Evolutionary conservation across 2,797 vertebrate species (phyloP).

Genomic region (Zenarchopterus dispar): DNA sequence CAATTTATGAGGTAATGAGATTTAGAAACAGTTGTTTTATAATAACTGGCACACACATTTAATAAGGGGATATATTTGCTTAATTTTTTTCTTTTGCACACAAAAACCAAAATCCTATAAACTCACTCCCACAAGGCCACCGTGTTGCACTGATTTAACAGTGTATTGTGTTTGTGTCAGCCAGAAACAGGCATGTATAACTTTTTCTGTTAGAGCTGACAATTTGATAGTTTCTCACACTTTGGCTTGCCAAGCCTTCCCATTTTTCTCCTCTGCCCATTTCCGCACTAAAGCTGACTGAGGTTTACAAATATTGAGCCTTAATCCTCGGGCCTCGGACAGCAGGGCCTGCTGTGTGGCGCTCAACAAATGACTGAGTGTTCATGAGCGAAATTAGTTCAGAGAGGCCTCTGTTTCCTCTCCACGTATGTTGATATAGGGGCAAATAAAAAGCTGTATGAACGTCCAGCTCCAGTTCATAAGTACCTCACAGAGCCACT

Average conservation of each 20-base stretch:
- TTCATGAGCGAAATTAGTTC: conserved; percentile 75
- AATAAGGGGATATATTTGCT: conserved; percentile 39
- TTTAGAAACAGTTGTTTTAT: conserved; percentile 19
- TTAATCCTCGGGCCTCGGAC: conserved; percentile 73
- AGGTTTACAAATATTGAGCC: conserved; percentile 80
- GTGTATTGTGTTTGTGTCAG: conserved; percentile 79
- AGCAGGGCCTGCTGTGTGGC: conserved; percentile 67
- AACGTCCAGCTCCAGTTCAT: conserved; percentile 50
- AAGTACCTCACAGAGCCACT: conserved; percentile 35
- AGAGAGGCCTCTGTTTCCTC: conserved; percentile 74
- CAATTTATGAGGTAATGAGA: conserved; percentile 20
- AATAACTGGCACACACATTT: conserved; percentile 42
- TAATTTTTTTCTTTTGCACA: conserved; percentile 18
- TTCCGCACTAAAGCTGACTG: conserved; percentile 74
- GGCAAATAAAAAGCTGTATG: conserved; percentile 68
- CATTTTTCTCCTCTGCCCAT: conserved; percentile 73
- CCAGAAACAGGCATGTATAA: conserved; percentile 77
- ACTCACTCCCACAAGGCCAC: conserved; percentile 56
- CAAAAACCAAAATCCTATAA: conserved; percentile 40
- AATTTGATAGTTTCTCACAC: conserved; percentile 85
- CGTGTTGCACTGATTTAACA: conserved; percentile 76
- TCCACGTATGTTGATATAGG: conserved; percentile 63
- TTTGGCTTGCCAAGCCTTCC: conserved; percentile 78
- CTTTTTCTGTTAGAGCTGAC: conserved; percentile 82
- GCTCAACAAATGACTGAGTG: conserved; percentile 77